These are phyloP conservation scores for Trichopoda pennipes DNA, from an alignment of 2,888 invertebrate genomes.

Conservation along the genomic window DNA sequence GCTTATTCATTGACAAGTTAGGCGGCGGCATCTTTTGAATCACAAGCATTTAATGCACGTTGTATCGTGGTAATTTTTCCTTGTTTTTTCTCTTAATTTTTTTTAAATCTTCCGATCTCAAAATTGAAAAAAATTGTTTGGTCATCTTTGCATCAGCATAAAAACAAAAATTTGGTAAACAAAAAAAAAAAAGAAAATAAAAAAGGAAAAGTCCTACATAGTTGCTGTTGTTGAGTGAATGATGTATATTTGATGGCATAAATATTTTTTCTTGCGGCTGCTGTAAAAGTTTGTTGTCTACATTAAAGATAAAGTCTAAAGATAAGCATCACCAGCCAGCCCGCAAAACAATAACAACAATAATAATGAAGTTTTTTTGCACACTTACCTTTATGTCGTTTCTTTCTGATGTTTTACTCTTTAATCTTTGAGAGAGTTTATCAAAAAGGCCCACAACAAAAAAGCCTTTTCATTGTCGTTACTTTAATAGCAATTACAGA, in stretches of 20 bases:
- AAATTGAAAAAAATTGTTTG: constrained; percentile 67
- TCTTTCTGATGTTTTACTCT: constrained; percentile 4
- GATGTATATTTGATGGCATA: constrained; percentile 50
- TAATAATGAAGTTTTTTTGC: constrained; percentile 63
- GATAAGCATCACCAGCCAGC: constrained; percentile 57
- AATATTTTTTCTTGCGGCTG: constrained; percentile 55
- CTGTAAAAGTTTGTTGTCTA: constrained; percentile 65
- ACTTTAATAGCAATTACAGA: constrained; percentile 66
- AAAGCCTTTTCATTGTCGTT: constrained; percentile 64
- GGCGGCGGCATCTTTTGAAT: constrained; percentile 64
- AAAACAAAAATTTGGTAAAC: constrained; percentile 31
- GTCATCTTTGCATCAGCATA: constrained; percentile 67
- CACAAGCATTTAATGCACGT: constrained; percentile 36
- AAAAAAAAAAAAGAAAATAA: too few relatives aligned
- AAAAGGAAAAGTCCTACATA: constrained; percentile 9
- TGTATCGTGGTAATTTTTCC: constrained; percentile 9
- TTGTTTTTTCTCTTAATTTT: constrained; percentile 25
- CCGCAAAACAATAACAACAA: constrained; percentile 52
- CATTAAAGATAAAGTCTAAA: constrained; percentile 68
- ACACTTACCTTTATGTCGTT: constrained; percentile 33
- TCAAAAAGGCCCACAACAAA: constrained; percentile 40
- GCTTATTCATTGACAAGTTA: constrained; percentile 67
- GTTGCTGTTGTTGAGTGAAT: constrained; percentile 16
- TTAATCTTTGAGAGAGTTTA: constrained; percentile 41
- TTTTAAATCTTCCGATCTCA: constrained; percentile 61